These are phyloP conservation scores for Cantharis lateralis DNA, from an alignment of 2,888 invertebrate genomes.

Conservation along the genomic window DNA sequence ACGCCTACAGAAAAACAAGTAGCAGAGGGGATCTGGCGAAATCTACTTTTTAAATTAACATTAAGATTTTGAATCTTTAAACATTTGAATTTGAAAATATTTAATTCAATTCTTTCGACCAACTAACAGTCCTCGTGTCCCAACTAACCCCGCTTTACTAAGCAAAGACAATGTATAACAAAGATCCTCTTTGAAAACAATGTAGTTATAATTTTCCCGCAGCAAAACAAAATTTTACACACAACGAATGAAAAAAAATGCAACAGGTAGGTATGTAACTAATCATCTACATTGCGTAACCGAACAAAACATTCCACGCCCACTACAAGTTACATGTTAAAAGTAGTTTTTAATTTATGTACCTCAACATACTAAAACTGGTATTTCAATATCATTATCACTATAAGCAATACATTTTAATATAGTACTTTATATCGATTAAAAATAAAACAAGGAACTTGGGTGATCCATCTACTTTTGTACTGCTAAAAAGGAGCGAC, in stretches of 20 bases:
- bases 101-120: background rate
- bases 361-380: background rate
- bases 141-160: background rate
- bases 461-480: background rate
- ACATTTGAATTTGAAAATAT: too few relatives aligned
- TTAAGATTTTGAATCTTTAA: too few relatives aligned
- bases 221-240: background rate
- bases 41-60: background rate
- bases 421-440: background rate
- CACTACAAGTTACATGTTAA: background rate
- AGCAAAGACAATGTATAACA: background rate
- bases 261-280: background rate
- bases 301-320: background rate
- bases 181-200: background rate
- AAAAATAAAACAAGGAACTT: background rate
- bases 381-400: background rate
- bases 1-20: background rate
- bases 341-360: background rate
- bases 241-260: background rate
- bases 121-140: background rate
- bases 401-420: background rate
- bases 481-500: constrained; percentile 4
- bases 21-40: background rate
- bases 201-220: background rate
- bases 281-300: background rate